These are phyloP conservation scores for Neocrepidodera transversa DNA, from an alignment of 2,888 invertebrate species.

Conservation along the genomic window DNA sequence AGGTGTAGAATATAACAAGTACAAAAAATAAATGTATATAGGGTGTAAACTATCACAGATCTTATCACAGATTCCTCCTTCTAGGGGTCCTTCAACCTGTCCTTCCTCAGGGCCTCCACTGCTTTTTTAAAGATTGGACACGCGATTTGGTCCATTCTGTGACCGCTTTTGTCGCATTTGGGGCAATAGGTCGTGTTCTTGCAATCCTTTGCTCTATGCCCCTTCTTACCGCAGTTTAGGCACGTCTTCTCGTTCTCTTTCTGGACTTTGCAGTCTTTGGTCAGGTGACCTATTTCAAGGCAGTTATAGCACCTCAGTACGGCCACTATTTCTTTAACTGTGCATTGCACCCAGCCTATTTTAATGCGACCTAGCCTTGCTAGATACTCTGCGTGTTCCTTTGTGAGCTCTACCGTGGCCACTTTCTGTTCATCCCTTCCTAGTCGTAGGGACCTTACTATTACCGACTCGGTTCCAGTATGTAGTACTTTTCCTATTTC, in stretches of 20 bases:
- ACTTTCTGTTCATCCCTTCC: too few species aligned
- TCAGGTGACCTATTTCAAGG: not conserved
- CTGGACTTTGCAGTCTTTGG: not conserved
- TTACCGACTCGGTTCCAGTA: too few species aligned
- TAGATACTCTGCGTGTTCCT: too few species aligned
- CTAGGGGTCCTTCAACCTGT: not conserved
- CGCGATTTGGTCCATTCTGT: not conserved
- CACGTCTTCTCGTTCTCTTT: not conserved
- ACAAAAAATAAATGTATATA: too few species aligned
- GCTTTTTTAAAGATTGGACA: not conserved
- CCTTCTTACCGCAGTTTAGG: not conserved
- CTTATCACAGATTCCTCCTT: not conserved
- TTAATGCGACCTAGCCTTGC: not conserved
- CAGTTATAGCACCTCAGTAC: slow-evolving; percentile 2
- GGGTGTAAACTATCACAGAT: too few species aligned
- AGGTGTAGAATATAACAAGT: too few species aligned
- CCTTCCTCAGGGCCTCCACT: not conserved
- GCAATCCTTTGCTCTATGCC: not conserved
- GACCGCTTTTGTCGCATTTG: not conserved
- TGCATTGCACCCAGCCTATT: too few species aligned
- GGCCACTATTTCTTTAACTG: not conserved
- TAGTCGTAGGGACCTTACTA: too few species aligned
- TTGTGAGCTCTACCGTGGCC: too few species aligned
- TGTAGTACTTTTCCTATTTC: too few species aligned
- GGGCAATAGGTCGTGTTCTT: not conserved